phyloP scores from a whole-genome alignment of 1,140 invertebrate genomes.

The Branchinecta lindahli region DNA sequence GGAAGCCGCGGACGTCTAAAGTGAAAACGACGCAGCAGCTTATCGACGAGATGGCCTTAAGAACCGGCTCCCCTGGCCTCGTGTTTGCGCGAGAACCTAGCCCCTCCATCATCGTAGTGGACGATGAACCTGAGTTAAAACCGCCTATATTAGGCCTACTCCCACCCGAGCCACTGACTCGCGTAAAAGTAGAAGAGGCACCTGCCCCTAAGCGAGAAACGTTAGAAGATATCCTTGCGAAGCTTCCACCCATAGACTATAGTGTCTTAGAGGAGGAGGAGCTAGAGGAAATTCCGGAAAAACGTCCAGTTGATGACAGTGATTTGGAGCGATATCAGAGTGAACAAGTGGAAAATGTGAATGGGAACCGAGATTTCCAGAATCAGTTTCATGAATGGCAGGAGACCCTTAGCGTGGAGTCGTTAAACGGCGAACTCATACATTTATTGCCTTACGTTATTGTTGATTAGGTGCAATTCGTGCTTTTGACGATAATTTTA shows the following conservation, averaged over 20 bases:
- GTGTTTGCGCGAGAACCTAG: slow-evolving; percentile 19
- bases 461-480: slow-evolving; percentile 5
- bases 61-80: slow-evolving; percentile 31
- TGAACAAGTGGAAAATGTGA: slow-evolving; percentile 38
- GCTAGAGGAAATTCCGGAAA: slow-evolving; percentile 29
- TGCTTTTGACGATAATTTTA: too few relatives aligned
- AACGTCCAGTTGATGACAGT: slow-evolving; percentile 27
- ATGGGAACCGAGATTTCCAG: slow-evolving; percentile 42
- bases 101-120: slow-evolving; percentile 22
- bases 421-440: slow-evolving; percentile 51
- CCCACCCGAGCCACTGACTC: slow-evolving; percentile 16
- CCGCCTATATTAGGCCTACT: slow-evolving; percentile 21
- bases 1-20: slow-evolving; percentile 17
- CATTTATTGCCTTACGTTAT: slow-evolving; percentile 74
- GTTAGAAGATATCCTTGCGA: slow-evolving; percentile 40
- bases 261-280: slow-evolving; percentile 34
- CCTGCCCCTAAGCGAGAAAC: slow-evolving; percentile 27
- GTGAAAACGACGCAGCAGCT: slow-evolving; percentile 71
- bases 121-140: slow-evolving; percentile 25
- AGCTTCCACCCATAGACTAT: slow-evolving; percentile 44
- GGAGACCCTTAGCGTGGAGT: slow-evolving; percentile 50
- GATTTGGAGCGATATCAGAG: slow-evolving; percentile 28
- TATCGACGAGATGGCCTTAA: slow-evolving; percentile 52
- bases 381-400: slow-evolving; percentile 63
- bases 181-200: slow-evolving; percentile 22